Percentiles rank a stretch among this genome's conserved stretches.
Evolutionary conservation across 1,140 invertebrate genomes (phyloP).

Genomic region (Orius insidiosus): DNA sequence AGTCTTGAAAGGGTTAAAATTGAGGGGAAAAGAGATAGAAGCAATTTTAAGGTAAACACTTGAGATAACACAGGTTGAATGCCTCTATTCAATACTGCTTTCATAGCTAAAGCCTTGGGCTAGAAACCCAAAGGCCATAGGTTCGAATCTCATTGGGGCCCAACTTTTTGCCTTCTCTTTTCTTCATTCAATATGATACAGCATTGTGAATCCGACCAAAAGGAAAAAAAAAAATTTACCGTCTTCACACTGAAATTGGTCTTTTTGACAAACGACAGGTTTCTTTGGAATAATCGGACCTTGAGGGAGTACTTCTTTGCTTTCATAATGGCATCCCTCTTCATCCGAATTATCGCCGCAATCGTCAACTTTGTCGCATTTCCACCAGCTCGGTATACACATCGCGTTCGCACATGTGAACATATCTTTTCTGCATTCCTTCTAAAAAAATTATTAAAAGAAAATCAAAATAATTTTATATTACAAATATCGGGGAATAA

Average conservation of each 20-base stretch:
- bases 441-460: conserved; percentile 13
- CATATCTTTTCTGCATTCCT: conserved; percentile 55
- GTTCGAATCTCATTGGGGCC: too few relatives aligned
- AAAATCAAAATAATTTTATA: not conserved
- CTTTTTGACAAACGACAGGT: conserved; percentile 31
- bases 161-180: too few relatives aligned
- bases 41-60: too few relatives aligned
- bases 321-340: conserved; percentile 33
- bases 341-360: conserved; percentile 68
- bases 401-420: conserved; percentile 50
- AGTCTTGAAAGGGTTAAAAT: too few relatives aligned
- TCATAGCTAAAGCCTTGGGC: too few relatives aligned
- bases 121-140: too few relatives aligned
- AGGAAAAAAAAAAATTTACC: conserved; percentile 24
- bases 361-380: conserved; percentile 51
- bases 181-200: too few relatives aligned
- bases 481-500: conserved; percentile 1
- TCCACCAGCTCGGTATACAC: conserved; percentile 75
- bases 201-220: too few relatives aligned
- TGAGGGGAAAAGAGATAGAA: too few relatives aligned
- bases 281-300: conserved; percentile 4
- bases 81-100: too few relatives aligned
- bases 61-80: too few relatives aligned
- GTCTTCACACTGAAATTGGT: conserved; percentile 58
- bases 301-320: too few relatives aligned